Base-by-base conservation (phyloP, 2,888 invertebrate species). In the Lithophane ornitopus region DNA sequence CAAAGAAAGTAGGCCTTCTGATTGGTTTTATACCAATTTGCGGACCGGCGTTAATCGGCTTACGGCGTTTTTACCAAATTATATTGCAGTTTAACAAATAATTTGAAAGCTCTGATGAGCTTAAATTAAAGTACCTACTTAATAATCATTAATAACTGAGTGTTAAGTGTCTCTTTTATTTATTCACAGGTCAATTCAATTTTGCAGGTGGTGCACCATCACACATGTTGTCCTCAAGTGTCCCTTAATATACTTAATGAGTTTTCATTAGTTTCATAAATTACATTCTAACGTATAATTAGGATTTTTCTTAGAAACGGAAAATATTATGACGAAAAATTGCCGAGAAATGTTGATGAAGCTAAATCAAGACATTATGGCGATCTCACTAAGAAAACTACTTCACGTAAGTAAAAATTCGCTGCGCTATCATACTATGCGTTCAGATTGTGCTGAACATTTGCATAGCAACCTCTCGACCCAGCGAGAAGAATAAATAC, bases 401-500 rank as follows among this genome's bases (percentile, higher is more conserved):
- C 76, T 70, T 69, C 76, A 74, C 11, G 41, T 56, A 8, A 56
- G 61, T 46, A 65, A 72, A 54, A 73, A 76, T 84, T 77, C 26
- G 77, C 62, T 84, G 62, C 12, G 70, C 61, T 79, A 67, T 74
- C 70, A 76, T 28, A 58, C 54, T 73, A 58, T 56, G 70, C 19
- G 67, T 44, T 65, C 9, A 72, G 70, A 73, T 80, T 74, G 41
- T 80, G 78, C 74, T 70, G 58, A 75, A 70, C 56, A 70, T 78
- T 78, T 61, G 74, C 74, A 77, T 79, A 79, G 76, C 71, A 75
- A 71, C 67, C 16, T 70, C 39, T 76, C 63, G 63, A 78, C 68
- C 80, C 72, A 71, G 72, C 73, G 65, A 84, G 78, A 87, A 87
- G 72, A 82, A 85, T 80, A 80, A 81, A 78, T 72, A 84, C 69